Percentiles rank a stretch among this genome's conserved stretches.
Evolutionary conservation across 2,113 vertebrate genomes (phyloP).

Genomic region (Naja naja): DNA sequence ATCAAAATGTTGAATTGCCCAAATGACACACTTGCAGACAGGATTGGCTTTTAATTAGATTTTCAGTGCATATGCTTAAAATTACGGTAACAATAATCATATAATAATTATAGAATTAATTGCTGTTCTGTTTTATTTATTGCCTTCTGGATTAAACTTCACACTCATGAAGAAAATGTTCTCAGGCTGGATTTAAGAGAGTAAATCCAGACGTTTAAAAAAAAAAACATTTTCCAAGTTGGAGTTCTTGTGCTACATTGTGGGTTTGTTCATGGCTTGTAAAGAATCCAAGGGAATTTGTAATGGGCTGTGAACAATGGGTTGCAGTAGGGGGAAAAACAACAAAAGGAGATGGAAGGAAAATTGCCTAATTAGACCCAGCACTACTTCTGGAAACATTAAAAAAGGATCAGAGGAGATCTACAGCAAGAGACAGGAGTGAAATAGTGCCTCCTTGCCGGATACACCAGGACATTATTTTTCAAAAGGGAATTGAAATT

Average conservation of each 20-base stretch:
- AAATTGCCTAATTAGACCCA: slow-evolving; percentile 33
- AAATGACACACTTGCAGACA: background rate
- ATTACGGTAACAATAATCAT: background rate
- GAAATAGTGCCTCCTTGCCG: background rate
- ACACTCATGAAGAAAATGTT: background rate
- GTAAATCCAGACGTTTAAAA: slow-evolving; percentile 6
- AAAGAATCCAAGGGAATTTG: slow-evolving; percentile 33
- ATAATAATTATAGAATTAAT: slow-evolving; percentile 3
- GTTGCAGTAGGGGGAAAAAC: slow-evolving; percentile 23
- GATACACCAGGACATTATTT: background rate
- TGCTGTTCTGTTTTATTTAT: background rate
- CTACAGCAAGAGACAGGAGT: slow-evolving; percentile 11
- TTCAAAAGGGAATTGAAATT: background rate
- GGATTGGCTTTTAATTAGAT: slow-evolving; percentile 16
- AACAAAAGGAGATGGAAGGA: slow-evolving; percentile 25
- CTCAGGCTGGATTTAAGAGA: slow-evolving; percentile 3
- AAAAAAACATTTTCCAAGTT: slow-evolving; percentile 6
- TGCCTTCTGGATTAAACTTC: background rate
- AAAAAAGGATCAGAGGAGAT: slow-evolving; percentile 18
- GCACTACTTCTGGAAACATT: slow-evolving; percentile 31
- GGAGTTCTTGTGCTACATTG: slow-evolving; percentile 16
- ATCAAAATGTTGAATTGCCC: background rate
- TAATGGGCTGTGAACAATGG: slow-evolving; percentile 27
- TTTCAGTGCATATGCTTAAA: slow-evolving; percentile 12
- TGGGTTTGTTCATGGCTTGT: slow-evolving; percentile 27